Evolutionary conservation across 2,797 vertebrate genomes (phyloP).

Genomic region (Rhynchotus rufescens): DNA sequence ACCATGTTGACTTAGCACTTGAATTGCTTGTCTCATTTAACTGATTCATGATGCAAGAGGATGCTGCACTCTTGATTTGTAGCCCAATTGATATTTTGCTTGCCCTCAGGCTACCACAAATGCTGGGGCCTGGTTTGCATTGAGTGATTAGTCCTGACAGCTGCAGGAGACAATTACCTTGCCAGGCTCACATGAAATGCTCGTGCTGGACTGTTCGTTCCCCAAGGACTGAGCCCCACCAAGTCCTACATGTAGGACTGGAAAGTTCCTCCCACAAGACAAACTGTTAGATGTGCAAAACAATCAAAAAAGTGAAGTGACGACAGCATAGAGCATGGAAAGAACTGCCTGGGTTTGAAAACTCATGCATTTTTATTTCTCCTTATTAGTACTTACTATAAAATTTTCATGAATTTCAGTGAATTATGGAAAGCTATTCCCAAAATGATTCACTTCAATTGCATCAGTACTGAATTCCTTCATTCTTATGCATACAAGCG

Average conservation of each 20-base stretch:
- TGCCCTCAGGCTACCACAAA: conserved; percentile 43
- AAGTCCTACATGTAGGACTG: not conserved
- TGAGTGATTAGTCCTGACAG: conserved; percentile 56
- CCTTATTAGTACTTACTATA: not conserved
- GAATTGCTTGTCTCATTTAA: conserved; percentile 62
- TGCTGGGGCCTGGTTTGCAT: conserved; percentile 51
- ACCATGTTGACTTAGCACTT: conserved; percentile 37
- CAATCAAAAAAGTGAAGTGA: not conserved
- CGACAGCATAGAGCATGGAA: not conserved
- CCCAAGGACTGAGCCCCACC: conserved; percentile 4
- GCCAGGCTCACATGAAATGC: conserved; percentile 46
- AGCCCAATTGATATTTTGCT: conserved; percentile 52
- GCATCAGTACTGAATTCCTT: not conserved
- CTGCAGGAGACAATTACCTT: conserved; percentile 36
- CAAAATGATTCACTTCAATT: not conserved
- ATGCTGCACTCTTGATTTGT: conserved; percentile 51
- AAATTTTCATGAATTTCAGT: not conserved
- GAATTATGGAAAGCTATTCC: not conserved
- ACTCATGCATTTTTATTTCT: not conserved
- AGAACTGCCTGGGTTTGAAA: not conserved
- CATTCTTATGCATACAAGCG: not conserved
- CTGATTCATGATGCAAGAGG: conserved; percentile 48
- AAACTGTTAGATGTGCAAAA: not conserved
- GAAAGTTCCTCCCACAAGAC: not conserved
- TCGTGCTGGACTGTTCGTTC: not conserved